Evolutionary conservation across 2,113 vertebrate genomes (phyloP).

Genomic region (Lota lota): DNA sequence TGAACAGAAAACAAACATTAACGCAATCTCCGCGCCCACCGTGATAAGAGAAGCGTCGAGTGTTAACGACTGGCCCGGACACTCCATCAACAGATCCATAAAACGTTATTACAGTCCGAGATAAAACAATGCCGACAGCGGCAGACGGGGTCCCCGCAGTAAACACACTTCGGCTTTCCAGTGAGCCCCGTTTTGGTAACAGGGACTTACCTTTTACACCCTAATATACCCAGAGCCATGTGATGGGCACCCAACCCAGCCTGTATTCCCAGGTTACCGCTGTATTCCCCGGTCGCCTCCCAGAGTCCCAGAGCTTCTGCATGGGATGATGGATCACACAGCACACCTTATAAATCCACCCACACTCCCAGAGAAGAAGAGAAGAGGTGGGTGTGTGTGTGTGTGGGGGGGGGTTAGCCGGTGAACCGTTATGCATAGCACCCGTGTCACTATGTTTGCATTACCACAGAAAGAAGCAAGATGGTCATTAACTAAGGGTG

Average conservation of each 20-base stretch:
- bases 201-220: conserved; percentile 40
- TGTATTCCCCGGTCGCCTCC: not conserved
- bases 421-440: conserved; percentile 5
- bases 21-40: conserved; percentile 42
- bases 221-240: conserved; percentile 32
- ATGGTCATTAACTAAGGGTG: conserved; percentile 14
- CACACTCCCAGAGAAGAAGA: not conserved
- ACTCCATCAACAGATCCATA: conserved; percentile 71
- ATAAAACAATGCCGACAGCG: conserved; percentile 49
- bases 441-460: not conserved
- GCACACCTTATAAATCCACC: not conserved
- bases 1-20: conserved; percentile 58
- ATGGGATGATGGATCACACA: conserved; percentile 20
- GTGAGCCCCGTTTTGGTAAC: conserved; percentile 39
- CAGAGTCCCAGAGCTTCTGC: conserved; percentile 13
- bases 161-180: conserved; percentile 49
- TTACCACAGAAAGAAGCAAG: not conserved
- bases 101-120: conserved; percentile 67
- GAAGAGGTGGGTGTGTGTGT: not conserved
- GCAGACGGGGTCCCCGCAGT: conserved; percentile 41
- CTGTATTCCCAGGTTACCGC: conserved; percentile 3
- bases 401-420: conserved; percentile 5
- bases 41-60: conserved; percentile 52
- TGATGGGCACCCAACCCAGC: conserved; percentile 37
- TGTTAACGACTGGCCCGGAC: conserved; percentile 50